Percentiles rank a stretch among this genome's conserved stretches.
phyloP scores from a whole-genome alignment of 1,140 invertebrate species.

The Andricus grossulariae region DNA sequence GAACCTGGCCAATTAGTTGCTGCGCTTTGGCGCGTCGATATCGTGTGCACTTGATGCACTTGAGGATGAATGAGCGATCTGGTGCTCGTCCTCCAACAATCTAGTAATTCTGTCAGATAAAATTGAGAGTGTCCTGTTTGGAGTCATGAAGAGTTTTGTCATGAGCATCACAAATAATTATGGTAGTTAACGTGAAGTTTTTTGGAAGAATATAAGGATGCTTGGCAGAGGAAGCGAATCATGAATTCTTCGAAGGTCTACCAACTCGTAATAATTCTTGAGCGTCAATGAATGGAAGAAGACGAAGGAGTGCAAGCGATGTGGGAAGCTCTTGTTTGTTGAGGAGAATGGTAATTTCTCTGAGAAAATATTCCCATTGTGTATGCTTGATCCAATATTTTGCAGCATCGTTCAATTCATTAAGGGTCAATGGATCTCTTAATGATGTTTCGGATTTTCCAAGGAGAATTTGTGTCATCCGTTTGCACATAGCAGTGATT shows the following conservation, averaged over 20 bases:
- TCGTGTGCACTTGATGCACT: conserved; percentile 51
- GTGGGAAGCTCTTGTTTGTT: too few relatives aligned
- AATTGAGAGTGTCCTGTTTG: conserved; percentile 41
- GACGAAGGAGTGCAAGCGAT: neutral
- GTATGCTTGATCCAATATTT: neutral
- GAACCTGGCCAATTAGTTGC: conserved; percentile 63
- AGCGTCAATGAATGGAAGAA: conserved; percentile 27
- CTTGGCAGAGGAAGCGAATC: too few relatives aligned
- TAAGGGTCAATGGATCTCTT: neutral
- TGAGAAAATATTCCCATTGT: neutral
- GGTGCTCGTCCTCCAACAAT: conserved; percentile 42
- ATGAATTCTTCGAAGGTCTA: neutral
- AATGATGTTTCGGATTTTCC: neutral
- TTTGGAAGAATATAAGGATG: too few relatives aligned
- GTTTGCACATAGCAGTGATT: neutral
- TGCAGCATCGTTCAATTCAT: neutral
- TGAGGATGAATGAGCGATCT: conserved; percentile 36
- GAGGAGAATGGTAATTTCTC: neutral
- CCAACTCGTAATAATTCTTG: too few relatives aligned
- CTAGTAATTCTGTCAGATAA: conserved; percentile 48
- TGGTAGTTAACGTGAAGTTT: too few relatives aligned
- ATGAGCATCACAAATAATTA: too few relatives aligned
- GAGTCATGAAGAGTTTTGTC: conserved; percentile 55
- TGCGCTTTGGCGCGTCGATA: conserved; percentile 29
- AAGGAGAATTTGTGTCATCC: neutral